These are phyloP conservation scores for Omphaloscelis lunosa DNA, from an alignment of 2,888 invertebrate genomes.

Conservation along the genomic window DNA sequence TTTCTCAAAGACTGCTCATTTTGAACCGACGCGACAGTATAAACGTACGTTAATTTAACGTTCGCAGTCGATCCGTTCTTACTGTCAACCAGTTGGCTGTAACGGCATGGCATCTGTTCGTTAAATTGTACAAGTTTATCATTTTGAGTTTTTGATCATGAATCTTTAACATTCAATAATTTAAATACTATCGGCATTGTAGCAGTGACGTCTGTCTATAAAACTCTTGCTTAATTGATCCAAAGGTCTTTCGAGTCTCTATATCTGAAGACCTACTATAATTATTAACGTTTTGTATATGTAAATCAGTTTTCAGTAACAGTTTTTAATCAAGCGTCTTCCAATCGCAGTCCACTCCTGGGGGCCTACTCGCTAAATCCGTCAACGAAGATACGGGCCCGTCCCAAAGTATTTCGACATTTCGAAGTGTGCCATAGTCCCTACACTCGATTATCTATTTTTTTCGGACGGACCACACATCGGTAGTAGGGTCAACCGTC, in stretches of 20 bases:
- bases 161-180: neutral
- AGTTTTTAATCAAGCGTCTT: neutral
- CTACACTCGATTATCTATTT: neutral
- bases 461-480: neutral
- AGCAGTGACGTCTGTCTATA: neutral
- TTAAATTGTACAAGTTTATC: neutral
- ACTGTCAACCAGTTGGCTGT: conserved; percentile 24
- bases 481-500: neutral
- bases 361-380: neutral
- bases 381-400: neutral
- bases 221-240: neutral
- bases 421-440: neutral
- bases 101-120: conserved; percentile 19
- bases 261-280: neutral
- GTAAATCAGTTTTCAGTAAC: neutral
- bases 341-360: neutral
- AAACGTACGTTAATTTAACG: conserved; percentile 18
- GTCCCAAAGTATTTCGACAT: neutral
- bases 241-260: neutral
- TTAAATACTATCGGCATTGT: neutral
- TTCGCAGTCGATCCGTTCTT: conserved; percentile 2
- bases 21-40: conserved; percentile 38
- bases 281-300: neutral
- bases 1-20: conserved; percentile 31
- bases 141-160: neutral